Conservation (phyloP, 2,888 invertebrate species). For the Limnephilus marmoratus region DNA sequence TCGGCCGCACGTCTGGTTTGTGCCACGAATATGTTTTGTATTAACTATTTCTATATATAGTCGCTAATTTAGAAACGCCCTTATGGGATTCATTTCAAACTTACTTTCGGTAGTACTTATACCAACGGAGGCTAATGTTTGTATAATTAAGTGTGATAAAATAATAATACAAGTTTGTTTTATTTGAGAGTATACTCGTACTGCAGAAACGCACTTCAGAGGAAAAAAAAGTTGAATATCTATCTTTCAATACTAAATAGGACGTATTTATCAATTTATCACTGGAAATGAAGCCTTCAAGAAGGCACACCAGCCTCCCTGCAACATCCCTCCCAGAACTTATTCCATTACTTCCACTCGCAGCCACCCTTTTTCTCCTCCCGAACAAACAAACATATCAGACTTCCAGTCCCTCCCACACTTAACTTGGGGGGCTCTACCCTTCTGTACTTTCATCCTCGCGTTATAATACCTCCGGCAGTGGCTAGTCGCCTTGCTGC, state of each 20-base stretch:
- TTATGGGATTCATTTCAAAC: too few relatives aligned
- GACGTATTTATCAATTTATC: not conserved
- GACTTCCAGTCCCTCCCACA: not conserved
- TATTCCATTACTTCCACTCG: conserved; percentile 42
- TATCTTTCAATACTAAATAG: not conserved
- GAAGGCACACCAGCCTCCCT: not conserved
- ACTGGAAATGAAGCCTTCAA: not conserved
- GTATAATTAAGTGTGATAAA: too few relatives aligned
- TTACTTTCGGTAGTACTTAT: too few relatives aligned
- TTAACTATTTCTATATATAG: too few relatives aligned
- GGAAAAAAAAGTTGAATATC: not conserved
- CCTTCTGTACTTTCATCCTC: conserved; percentile 3
- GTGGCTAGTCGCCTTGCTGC: not conserved
- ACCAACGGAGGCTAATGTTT: too few relatives aligned
- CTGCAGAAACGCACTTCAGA: too few relatives aligned
- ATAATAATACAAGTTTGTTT: too few relatives aligned
- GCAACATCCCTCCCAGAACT: conserved; percentile 14
- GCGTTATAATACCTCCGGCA: not conserved
- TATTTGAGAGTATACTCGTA: too few relatives aligned
- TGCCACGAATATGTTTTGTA: too few relatives aligned
- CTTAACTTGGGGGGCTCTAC: not conserved
- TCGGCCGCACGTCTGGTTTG: too few relatives aligned
- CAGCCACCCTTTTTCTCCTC: conserved; percentile 10
- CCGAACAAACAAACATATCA: conserved; percentile 3
- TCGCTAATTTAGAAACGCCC: too few relatives aligned